Conservation (phyloP, 2,797 vertebrate genomes). For the Crypturellus tataupa region DNA sequence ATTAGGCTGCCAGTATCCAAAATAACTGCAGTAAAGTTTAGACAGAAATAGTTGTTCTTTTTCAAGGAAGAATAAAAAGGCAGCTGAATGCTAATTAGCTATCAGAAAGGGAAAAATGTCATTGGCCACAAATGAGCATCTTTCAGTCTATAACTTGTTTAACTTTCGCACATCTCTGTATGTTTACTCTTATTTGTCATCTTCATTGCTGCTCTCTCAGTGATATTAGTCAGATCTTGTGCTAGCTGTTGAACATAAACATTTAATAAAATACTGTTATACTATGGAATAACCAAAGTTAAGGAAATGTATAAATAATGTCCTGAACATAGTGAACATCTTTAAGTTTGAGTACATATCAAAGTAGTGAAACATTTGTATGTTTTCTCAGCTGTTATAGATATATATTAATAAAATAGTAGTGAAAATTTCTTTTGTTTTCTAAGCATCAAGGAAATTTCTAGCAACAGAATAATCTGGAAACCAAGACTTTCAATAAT, state of each 20-base stretch:
- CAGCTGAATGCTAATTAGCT: conserved; percentile 6
- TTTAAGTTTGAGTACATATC: background rate
- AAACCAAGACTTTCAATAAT: background rate
- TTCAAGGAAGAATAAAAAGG: background rate
- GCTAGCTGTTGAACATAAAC: background rate
- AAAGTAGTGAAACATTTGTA: background rate
- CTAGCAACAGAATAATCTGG: background rate
- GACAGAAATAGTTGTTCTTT: background rate
- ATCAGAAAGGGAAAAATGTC: conserved; percentile 23
- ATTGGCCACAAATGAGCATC: background rate
- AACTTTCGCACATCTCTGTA: background rate
- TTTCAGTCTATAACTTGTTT: background rate
- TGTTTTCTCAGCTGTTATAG: background rate
- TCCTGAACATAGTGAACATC: background rate
- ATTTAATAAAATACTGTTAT: background rate
- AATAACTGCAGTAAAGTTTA: background rate
- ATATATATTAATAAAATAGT: accelerated
- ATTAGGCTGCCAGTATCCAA: background rate
- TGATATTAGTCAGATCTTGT: background rate
- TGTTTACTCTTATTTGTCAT: background rate
- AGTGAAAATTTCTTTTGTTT: background rate
- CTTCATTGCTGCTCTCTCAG: background rate
- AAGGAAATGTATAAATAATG: background rate
- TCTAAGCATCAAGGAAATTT: background rate
- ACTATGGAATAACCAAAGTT: background rate